Base-by-base conservation (phyloP, 2,113 vertebrate species). In the Otocyon megalotis region DNA sequence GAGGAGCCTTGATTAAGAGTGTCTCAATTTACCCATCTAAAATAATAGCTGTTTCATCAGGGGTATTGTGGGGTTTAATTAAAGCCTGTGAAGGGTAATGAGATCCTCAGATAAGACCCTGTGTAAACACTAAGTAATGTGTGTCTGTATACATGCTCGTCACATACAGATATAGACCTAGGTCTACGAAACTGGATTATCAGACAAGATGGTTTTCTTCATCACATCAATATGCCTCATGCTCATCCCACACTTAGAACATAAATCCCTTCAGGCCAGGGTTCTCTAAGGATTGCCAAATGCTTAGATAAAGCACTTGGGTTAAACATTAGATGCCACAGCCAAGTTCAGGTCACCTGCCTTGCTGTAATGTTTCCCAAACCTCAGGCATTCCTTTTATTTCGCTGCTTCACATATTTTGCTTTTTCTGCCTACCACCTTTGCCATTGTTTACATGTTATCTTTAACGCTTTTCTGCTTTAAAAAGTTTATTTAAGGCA, bases 41-140 rank as follows among this genome's bases (percentile, higher is more conserved):
- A 96, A 97, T 98, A 97, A 97, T 96, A 97, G 92, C 63, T 93
- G 87, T 95, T 96, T 98, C 92, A 79, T 96, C 95, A 95, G 79
- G 26, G 71, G 43, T 80, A 84, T 90, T 96, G 86, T 94, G 86
- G 79, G 37, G 9, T 83, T 94, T 98, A 98, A 98, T 97, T 96
- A 96, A 96, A 92, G 94, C n/a, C 54, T 76, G 8, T 65, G 87
- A 97, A 92, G 80, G 69, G 82, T 94, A 96, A 94, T 92, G 67
- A 97, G 98, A 98, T 98, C 74, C n/a, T 92, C 63, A 72, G 98
- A 97, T 98, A 98, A 97, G 94, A 60, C 54, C 37, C 54, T 88
- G 72, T 91, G 37, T 93, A 97, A 98, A 97, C 86, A 92, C 84
- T 50, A 60, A 72, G 79, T 84, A 86, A 88, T 37, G 60, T 50